phyloP scores from a whole-genome alignment of 2,888 invertebrate species.

The Agriopis aurantiaria region DNA sequence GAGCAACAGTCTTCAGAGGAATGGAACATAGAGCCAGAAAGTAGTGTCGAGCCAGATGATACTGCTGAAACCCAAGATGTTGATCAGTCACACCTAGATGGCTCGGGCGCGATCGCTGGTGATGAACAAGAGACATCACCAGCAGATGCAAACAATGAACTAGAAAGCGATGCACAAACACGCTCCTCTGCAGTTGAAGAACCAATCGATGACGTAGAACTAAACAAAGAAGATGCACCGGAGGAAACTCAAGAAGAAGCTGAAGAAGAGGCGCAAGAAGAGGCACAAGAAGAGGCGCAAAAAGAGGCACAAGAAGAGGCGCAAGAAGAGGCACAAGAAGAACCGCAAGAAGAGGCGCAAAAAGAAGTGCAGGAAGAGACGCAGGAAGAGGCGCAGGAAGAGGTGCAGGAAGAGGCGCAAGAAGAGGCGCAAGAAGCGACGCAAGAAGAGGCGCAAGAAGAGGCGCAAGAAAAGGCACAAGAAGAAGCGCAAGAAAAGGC shows the following conservation, averaged over 20 bases:
- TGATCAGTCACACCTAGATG: background rate
- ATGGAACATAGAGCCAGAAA: no score
- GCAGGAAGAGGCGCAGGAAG: no score
- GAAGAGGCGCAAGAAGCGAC: no score
- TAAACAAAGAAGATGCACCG: background rate
- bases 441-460: no score
- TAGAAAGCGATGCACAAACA: background rate
- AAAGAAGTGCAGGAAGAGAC: no score
- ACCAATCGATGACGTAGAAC: background rate
- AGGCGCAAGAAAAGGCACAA: no score
- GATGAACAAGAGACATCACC: background rate
- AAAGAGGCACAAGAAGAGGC: background rate
- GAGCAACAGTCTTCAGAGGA: background rate
- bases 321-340: no score
- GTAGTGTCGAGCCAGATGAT: background rate
- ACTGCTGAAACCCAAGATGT: background rate
- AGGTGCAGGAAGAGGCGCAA: no score
- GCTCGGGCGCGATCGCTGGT: background rate
- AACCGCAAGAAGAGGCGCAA: no score
- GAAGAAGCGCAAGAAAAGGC: no score
- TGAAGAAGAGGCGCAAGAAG: background rate
- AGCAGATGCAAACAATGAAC: background rate
- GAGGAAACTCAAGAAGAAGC: background rate
- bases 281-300: background rate
- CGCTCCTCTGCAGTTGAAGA: conserved; percentile 9